These are phyloP conservation scores for Drosophila auraria DNA, from an alignment of 1,140 invertebrate genomes.

Conservation along the genomic window DNA sequence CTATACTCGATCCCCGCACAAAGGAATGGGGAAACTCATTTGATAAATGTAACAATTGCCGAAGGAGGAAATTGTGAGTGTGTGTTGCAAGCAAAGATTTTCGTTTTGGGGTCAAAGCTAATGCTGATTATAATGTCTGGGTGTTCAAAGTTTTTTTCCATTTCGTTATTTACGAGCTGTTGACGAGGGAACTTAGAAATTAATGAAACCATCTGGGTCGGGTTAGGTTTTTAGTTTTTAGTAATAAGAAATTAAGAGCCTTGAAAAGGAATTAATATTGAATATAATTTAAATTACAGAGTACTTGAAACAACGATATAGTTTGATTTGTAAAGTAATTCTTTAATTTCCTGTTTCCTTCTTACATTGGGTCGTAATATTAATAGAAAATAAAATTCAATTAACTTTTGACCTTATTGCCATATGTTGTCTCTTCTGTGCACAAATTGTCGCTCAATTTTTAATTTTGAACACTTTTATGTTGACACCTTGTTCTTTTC, in stretches of 20 bases:
- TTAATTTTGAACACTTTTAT: not conserved
- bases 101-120: slow-evolving; percentile 71
- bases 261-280: too few relatives aligned
- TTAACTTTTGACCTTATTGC: not conserved
- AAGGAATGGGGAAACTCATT: slow-evolving; percentile 49
- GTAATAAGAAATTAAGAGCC: not conserved
- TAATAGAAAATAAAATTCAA: not conserved
- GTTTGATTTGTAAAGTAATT: not conserved
- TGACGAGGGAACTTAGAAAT: slow-evolving; percentile 9
- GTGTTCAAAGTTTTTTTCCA: slow-evolving; percentile 12
- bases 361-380: not conserved
- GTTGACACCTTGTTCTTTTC: slow-evolving; percentile 2
- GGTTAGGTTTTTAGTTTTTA: not conserved
- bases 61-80: slow-evolving; percentile 11
- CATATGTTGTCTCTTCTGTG: not conserved
- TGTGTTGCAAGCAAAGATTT: slow-evolving; percentile 61
- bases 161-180: slow-evolving; percentile 56
- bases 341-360: not conserved
- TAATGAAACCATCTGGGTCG: not conserved
- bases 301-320: too few relatives aligned
- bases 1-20: slow-evolving; percentile 15
- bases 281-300: too few relatives aligned
- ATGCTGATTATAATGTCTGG: slow-evolving; percentile 54
- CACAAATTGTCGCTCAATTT: not conserved
- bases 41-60: slow-evolving; percentile 69